Percentiles rank a stretch among this genome's conserved stretches.
phyloP scores from a whole-genome alignment of 2,888 invertebrate species.

The Luperina testacea region DNA sequence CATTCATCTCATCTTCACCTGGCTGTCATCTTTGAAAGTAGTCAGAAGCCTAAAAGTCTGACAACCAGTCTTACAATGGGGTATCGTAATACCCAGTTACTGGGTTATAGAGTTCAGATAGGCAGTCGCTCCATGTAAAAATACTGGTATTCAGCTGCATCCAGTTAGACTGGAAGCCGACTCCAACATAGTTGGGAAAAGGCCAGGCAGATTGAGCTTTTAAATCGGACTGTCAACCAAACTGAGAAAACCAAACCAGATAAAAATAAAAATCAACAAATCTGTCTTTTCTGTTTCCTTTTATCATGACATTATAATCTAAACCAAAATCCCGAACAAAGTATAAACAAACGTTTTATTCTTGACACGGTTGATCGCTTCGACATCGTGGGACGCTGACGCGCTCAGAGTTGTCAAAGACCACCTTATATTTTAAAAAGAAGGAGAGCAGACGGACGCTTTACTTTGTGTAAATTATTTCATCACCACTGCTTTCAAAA shows the following conservation, averaged over 20 bases:
- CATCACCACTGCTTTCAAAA: too few species aligned
- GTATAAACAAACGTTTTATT: conserved; percentile 51
- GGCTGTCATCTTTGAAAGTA: background rate
- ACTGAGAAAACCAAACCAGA: background rate
- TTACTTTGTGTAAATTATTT: too few species aligned
- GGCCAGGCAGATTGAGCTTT: background rate
- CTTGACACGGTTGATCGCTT: conserved; percentile 44
- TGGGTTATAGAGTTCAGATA: background rate
- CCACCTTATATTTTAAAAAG: conserved; percentile 12
- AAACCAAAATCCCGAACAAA: conserved; percentile 45
- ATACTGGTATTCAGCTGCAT: background rate
- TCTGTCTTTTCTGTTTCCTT: conserved; percentile 1
- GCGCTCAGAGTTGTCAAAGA: conserved; percentile 40
- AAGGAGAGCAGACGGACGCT: background rate
- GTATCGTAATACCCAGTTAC: background rate
- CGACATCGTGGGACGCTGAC: conserved; percentile 33
- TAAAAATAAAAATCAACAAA: background rate
- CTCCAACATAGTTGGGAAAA: background rate
- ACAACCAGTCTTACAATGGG: background rate
- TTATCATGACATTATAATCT: conserved; percentile 47
- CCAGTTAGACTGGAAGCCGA: background rate
- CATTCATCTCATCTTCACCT: background rate
- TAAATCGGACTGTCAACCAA: background rate
- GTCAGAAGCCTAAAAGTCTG: background rate
- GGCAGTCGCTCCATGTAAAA: background rate